Percentiles rank a stretch among this genome's conserved stretches.
These are phyloP conservation scores for Tetragnatha montana DNA, from an alignment of 2,888 invertebrate species.

Conservation along the genomic window DNA sequence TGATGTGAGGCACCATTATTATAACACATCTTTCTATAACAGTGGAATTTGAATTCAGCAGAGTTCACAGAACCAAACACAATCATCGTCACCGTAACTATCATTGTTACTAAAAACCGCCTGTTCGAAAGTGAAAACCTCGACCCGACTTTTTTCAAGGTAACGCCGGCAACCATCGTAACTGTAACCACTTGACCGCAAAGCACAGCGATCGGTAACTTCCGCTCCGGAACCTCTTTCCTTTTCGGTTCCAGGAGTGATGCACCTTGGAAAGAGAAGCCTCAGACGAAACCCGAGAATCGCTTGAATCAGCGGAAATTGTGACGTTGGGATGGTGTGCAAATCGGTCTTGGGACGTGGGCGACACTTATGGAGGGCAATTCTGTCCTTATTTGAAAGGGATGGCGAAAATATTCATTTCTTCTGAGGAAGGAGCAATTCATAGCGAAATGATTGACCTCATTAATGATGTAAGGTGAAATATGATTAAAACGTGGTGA, in stretches of 20 bases:
- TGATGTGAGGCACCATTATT: no score
- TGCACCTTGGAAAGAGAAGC: background rate
- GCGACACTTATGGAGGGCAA: background rate
- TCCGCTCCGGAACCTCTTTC: constrained; percentile 5
- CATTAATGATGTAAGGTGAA: no score
- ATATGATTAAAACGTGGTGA: no score
- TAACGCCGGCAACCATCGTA: background rate
- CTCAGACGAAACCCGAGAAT: background rate
- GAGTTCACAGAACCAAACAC: background rate
- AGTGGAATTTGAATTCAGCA: no score
- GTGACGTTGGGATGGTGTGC: background rate
- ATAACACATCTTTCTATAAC: no score
- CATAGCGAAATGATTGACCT: no score
- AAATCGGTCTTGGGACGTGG: background rate
- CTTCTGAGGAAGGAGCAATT: no score
- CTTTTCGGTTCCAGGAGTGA: constrained; percentile 24
- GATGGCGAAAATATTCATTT: background rate
- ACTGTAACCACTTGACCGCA: background rate
- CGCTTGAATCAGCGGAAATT: background rate
- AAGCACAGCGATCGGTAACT: background rate
- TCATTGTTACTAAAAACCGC: background rate
- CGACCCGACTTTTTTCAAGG: background rate
- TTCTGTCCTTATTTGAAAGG: background rate
- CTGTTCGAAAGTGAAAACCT: background rate
- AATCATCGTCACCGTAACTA: background rate